phyloP scores from a whole-genome alignment of 2,888 invertebrate species.

The Tenthredo mesomela region DNA sequence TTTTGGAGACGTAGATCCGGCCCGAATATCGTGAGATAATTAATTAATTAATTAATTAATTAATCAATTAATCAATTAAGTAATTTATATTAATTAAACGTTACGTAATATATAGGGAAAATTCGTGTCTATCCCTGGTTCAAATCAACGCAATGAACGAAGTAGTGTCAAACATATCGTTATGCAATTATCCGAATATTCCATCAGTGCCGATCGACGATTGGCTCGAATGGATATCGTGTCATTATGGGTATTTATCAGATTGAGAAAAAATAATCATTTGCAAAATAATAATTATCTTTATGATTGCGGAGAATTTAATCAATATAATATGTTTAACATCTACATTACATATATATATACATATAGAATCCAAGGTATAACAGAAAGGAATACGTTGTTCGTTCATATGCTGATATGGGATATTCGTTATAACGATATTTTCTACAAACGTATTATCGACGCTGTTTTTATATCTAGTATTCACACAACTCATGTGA shows the following conservation, averaged over 20 bases:
- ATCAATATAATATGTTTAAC: constrained; percentile 55
- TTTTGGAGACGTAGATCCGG: constrained; percentile 71
- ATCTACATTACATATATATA: too few species aligned
- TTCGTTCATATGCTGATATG: constrained; percentile 83
- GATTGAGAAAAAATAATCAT: too few species aligned
- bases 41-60: not conserved
- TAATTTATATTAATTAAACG: not conserved
- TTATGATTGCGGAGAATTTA: not conserved
- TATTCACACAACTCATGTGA: constrained; percentile 78
- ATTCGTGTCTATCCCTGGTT: constrained; percentile 78
- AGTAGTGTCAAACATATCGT: constrained; percentile 72
- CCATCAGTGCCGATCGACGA: constrained; percentile 80
- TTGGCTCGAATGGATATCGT: constrained; percentile 82
- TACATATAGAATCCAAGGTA: constrained; percentile 72
- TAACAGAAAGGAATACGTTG: constrained; percentile 80
- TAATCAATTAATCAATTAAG: constrained; percentile 65
- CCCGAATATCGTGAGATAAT: constrained; percentile 68
- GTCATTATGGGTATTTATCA: constrained; percentile 79
- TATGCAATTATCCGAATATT: constrained; percentile 80
- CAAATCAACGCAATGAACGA: constrained; percentile 70
- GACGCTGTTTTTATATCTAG: constrained; percentile 80
- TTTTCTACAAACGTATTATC: constrained; percentile 75
- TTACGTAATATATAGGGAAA: constrained; percentile 75
- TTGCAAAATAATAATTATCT: not conserved
- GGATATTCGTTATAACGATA: constrained; percentile 76